A percentile compares a stretch with the other conserved stretches of the same genome.
These are phyloP conservation scores for Magallana angulata DNA, from an alignment of 1,140 invertebrate genomes.

Conservation along the genomic window DNA sequence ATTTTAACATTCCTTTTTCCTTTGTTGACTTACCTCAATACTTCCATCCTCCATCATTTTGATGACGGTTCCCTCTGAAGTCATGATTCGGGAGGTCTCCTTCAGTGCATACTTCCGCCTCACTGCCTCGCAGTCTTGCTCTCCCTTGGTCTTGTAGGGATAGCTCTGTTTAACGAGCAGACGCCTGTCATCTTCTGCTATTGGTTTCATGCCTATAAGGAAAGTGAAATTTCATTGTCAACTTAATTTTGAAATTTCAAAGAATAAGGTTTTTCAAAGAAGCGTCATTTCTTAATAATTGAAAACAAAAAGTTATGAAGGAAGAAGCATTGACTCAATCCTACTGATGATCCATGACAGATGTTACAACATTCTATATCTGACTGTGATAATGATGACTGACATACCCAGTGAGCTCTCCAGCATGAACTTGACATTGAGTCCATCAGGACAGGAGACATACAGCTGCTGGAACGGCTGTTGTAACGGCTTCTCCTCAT, in stretches of 20 bases:
- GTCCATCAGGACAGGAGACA: constrained; percentile 78
- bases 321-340: too few relatives aligned
- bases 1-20: too few relatives aligned
- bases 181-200: constrained; percentile 68
- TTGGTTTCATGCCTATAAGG: constrained; percentile 68
- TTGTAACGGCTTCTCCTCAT: constrained; percentile 63
- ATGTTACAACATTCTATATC: too few relatives aligned
- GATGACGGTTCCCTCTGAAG: constrained; percentile 77
- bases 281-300: too few relatives aligned
- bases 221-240: neutral
- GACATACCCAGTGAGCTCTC: constrained; percentile 70
- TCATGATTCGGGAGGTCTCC: constrained; percentile 75
- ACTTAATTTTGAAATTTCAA: neutral
- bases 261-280: too few relatives aligned
- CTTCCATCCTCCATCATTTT: constrained; percentile 77
- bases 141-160: constrained; percentile 74
- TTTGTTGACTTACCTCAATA: constrained; percentile 65
- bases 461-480: constrained; percentile 77
- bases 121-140: constrained; percentile 72
- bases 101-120: constrained; percentile 69
- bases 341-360: too few relatives aligned
- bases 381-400: too few relatives aligned
- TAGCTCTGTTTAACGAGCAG: constrained; percentile 77
- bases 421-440: constrained; percentile 74
- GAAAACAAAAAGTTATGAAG: too few relatives aligned